Base-by-base conservation (phyloP, 2,797 vertebrate species). In the Labroides dimidiatus region DNA sequence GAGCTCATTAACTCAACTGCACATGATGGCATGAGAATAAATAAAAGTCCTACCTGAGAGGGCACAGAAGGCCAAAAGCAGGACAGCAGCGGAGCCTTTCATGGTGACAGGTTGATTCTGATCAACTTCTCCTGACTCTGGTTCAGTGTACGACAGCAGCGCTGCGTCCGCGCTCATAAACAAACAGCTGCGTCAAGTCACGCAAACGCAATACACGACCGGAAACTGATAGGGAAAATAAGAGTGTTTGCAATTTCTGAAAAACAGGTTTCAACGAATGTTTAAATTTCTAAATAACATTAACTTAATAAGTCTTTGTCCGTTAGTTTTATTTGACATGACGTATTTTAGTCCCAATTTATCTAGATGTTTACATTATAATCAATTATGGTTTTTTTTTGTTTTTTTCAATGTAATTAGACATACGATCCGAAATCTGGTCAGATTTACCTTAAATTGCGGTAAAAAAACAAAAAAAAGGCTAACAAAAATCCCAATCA, bases 11-110 rank as follows among this genome's bases (percentile, higher is more conserved):
- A 36, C 8, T 12, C 6, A n/a, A 8, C 7, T 10, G 27, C 47
- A 48, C 10, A 2, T 48, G 20, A 21, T 8, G 3, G 4, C 5
- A 12, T 23, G 11, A n/a, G 1, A 24, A 12, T 16, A 11, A n/a
- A 36, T 50, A n/a, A 49, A 50, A 16, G 24, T 51, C 72, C 77
- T 77, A 92, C 91, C 91, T 74, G 84, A 61, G 17, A 83, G 30
- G 23, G 71, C 69, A 14, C 69, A 80, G 64, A 80, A 72, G 58
- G 41, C 58, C 0, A 80, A 1, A 5, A 77, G 36, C 8, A 77
- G 2, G n/a, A 89, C 12, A 10, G 70, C 19, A 21, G 37, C 21
- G 13, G 23, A 20, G 1, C 7, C 72, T 67, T 76, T 84, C 89
- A 92, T 90, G 69, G 12, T 81, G 75, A 52, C 64, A 51, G 23